Evolutionary conservation across 2,113 vertebrate genomes (phyloP).

Genomic region (Catagonus wagneri): DNA sequence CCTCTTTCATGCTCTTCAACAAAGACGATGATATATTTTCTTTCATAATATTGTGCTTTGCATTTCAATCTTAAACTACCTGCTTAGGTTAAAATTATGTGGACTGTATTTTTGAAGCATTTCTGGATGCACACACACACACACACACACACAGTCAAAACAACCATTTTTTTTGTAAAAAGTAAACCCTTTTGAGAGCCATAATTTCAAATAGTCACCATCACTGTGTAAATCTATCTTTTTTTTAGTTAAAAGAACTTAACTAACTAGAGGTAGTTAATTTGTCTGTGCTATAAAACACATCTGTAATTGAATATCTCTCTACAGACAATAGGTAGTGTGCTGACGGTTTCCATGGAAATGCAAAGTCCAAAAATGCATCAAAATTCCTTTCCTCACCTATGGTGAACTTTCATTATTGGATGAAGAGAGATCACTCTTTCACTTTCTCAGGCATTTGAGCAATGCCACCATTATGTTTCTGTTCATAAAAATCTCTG

Average conservation of each 20-base stretch:
- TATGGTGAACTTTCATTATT: background rate
- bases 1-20: background rate
- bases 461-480: background rate
- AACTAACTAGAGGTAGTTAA: background rate
- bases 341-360: constrained; percentile 35
- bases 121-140: background rate
- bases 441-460: background rate
- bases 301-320: background rate
- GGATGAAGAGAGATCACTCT: background rate
- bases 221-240: background rate
- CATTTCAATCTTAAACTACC: constrained; percentile 30
- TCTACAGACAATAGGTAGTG: background rate
- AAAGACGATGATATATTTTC: constrained; percentile 33
- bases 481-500: background rate
- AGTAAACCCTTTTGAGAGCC: background rate
- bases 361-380: background rate
- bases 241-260: constrained; percentile 1
- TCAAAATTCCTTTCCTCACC: background rate
- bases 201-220: background rate
- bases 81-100: constrained; percentile 37
- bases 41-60: constrained; percentile 38
- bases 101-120: background rate
- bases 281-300: background rate
- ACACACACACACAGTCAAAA: background rate
- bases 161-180: background rate